Conservation (phyloP, 2,888 invertebrate genomes). For the Perizoma affinitatum region DNA sequence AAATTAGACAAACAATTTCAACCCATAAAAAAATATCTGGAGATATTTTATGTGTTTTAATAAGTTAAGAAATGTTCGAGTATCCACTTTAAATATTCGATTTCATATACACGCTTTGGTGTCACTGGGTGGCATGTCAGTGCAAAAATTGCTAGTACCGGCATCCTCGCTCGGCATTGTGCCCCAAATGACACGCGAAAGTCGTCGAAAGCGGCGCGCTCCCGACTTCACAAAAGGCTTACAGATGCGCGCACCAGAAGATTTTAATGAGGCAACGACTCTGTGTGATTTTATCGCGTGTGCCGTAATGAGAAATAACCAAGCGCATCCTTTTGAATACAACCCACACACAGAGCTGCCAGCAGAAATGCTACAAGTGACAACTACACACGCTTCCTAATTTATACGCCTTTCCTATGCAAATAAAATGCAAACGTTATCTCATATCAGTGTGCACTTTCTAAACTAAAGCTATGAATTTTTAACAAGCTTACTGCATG, state of each 20-base stretch:
- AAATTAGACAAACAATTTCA: too few species aligned
- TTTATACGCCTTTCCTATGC: conserved; percentile 43
- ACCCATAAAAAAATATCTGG: too few species aligned
- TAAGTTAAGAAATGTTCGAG: not conserved
- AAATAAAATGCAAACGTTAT: conserved; percentile 39
- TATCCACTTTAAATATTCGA: conserved; percentile 1
- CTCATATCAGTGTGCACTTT: conserved; percentile 36
- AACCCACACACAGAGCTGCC: conserved; percentile 56
- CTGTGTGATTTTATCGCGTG: conserved; percentile 83
- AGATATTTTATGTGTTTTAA: too few species aligned
- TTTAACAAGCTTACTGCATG: conserved; percentile 39
- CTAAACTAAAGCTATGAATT: conserved; percentile 42
- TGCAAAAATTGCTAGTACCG: conserved; percentile 69
- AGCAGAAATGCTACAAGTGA: conserved; percentile 68
- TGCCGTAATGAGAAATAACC: conserved; percentile 83
- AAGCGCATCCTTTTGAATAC: conserved; percentile 80
- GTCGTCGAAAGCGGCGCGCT: conserved; percentile 77
- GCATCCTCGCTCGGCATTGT: conserved; percentile 71
- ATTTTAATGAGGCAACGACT: conserved; percentile 84
- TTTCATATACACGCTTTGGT: conserved; percentile 44
- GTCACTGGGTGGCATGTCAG: conserved; percentile 55
- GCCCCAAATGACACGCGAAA: conserved; percentile 82
- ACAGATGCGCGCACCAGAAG: conserved; percentile 83
- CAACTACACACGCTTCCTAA: conserved; percentile 48
- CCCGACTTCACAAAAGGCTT: conserved; percentile 80